Percentiles rank a stretch among this genome's conserved stretches.
Conservation (phyloP, 2,888 invertebrate genomes). For the Agrochola lota region DNA sequence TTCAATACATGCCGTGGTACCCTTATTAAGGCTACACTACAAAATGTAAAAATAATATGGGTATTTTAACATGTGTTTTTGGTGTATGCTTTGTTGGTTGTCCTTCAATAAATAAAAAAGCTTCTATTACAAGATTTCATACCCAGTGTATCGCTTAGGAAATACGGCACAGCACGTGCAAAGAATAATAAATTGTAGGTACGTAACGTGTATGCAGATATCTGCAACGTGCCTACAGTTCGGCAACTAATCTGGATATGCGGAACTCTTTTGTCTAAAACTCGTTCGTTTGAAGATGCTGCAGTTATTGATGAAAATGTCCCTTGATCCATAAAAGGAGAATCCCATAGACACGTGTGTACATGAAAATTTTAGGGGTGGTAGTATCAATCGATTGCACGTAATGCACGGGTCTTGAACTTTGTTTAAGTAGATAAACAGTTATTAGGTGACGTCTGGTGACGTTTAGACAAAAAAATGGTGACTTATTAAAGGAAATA, state of each 20-base stretch:
- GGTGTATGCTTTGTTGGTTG: no score
- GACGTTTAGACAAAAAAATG: background rate
- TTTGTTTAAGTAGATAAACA: background rate
- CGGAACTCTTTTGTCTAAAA: conserved; percentile 38
- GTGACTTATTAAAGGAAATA: background rate
- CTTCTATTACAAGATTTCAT: background rate
- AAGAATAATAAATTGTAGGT: conserved; percentile 33
- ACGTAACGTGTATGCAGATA: conserved; percentile 44
- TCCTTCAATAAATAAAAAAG: background rate
- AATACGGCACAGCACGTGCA: conserved; percentile 14
- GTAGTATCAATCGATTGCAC: background rate
- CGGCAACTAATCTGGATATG: conserved; percentile 37
- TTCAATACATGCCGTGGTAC: no score
- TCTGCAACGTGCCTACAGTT: conserved; percentile 46
- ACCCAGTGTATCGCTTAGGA: background rate
- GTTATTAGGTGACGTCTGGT: no score
- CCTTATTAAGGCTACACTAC: no score
- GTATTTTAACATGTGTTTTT: no score
- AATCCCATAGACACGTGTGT: no score
- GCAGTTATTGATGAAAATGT: background rate
- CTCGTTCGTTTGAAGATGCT: conserved; percentile 17
- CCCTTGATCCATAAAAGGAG: no score
- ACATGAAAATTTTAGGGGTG: background rate
- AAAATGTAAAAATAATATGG: no score
- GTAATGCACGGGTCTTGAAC: background rate